phyloP scores from a whole-genome alignment of 1,140 invertebrate genomes.

The Aphelenchoides avenae region DNA sequence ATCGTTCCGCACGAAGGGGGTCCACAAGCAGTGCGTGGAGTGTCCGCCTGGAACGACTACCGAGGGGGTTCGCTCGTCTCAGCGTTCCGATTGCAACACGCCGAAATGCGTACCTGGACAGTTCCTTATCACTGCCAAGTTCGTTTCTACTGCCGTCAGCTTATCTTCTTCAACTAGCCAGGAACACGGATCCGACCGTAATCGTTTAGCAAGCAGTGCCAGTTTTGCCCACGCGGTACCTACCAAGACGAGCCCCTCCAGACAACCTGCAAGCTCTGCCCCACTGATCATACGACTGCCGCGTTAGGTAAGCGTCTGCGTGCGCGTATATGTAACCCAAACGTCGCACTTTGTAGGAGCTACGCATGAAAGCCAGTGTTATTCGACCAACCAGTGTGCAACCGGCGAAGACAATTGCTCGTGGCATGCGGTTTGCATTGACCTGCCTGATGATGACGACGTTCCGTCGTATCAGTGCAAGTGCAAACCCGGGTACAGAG shows the following conservation, averaged over 20 bases:
- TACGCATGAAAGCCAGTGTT: constrained; percentile 56
- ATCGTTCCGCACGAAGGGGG: constrained; percentile 79
- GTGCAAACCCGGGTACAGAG: constrained; percentile 88
- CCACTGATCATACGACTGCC: constrained; percentile 80
- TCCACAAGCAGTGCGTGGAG: constrained; percentile 77
- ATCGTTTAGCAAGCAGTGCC: constrained; percentile 70
- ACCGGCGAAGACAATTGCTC: constrained; percentile 59
- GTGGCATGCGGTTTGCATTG: constrained; percentile 73
- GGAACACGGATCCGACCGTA: constrained; percentile 12
- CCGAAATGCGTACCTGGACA: constrained; percentile 66
- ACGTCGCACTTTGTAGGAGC: constrained; percentile 34
- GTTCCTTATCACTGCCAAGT: constrained; percentile 74
- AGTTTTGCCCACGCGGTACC: constrained; percentile 80
- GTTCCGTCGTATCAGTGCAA: constrained; percentile 80
- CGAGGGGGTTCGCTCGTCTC: constrained; percentile 72
- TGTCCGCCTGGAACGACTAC: constrained; percentile 86
- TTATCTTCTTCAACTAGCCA: constrained; percentile 17
- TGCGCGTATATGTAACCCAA: constrained; percentile 37
- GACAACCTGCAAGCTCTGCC: constrained; percentile 78
- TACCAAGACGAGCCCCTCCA: constrained; percentile 88
- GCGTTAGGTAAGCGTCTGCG: not conserved
- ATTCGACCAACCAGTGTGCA: constrained; percentile 59
- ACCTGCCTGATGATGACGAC: constrained; percentile 80
- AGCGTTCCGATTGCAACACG: constrained; percentile 84
- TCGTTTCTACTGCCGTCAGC: constrained; percentile 1